Evolutionary conservation across 2,888 invertebrate genomes (phyloP), one percentile per base, ranked within the genome.

Genomic region (Stegophylla sp.): DNA sequence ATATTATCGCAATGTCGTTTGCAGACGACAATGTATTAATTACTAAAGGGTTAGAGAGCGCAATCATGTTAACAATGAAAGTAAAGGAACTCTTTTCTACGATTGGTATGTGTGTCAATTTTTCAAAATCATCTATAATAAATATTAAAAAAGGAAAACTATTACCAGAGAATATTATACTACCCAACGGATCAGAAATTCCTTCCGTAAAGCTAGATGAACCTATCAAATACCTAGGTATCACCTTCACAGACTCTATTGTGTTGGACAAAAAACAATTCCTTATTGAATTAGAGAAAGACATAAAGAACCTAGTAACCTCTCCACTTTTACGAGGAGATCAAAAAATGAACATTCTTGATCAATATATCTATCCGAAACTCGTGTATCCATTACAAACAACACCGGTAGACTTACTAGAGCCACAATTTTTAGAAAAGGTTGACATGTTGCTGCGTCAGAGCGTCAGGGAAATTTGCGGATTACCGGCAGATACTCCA

Each of bases 311-410:
- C 9, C 15, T 66, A 10, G 15, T 66, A 23, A 66, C 43, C 3
- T 66, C 66, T 20, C 43, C 23, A 3, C 13, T 66, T 9, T 7
- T 67, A 4, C 2, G 61, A 13, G 61, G 61, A 1, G 26, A 17
- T 17, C 12, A 67, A 17, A 67, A 67, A 48, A 17, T 48, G 1
- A 48, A 67, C 2, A 67, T 67, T 17, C 15, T 67, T 0, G 9
- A 67, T 34, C 26, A 67, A n/a, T 67, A 67, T 45, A 26, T 67
- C 17, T 26, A 67, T 26, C 67, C 67, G 26, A 67, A 67, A 10
- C 15, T 34, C 4, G 7, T 34, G 3, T 34, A 34, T 7, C 34
- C 34, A 34, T 7, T 34, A 7, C 34, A 34, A 61, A 61, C 61
- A 7, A 61, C 61, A 3, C 67, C 67, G 0, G 9, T 17, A 13